Evolutionary conservation across 2,888 invertebrate species (phyloP), one percentile per base, ranked within the genome.

Genomic region (Sinotaia quadrata): DNA sequence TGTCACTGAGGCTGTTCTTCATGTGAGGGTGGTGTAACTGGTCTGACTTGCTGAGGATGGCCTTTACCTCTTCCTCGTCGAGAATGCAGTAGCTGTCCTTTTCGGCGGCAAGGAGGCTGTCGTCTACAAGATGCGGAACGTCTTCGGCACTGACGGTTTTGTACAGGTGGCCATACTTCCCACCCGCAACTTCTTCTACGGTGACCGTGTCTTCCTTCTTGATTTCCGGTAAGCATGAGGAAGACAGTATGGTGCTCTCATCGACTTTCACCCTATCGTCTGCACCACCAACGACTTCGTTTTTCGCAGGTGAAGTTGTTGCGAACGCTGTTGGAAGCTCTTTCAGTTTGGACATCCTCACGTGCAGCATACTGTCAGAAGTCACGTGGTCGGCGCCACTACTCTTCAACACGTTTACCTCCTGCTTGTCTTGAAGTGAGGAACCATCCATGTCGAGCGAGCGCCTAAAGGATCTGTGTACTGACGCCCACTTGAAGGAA

Each of bases 1-100:
- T 78, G 58, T 84, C 84, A 75, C 83, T 85, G 59, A 78, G 74
- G 5, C 82, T 84, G 15, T 75, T 77, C 68, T 82, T 80, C 79
- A 83, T 77, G 59, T 70, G 74, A 2, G 82, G 77, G 67, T 81
- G 81, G 27, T 73, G 69, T 7, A 81, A 67, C 18, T 69, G 68
- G 21, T 74, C 67, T 2, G 73, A 62, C 44, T 69, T 67, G 59
- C 57, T 67, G 18, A 75, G 52, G n/a, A 75, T 67, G 27, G 72
- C 69, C 31, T 59, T 47, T 27, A 75, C 68, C 27, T 72, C 70
- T n/a, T 70, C 70, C 24, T 63, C 65, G 33, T 72, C 70, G 49
- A 70, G 70, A 36, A 65, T 37, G 44, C 65, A 68, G 27, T 71
- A 68, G 34, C 44, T 65, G n/a, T 65, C 67, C 18, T 37, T 56